Percentiles rank a stretch among this genome's conserved stretches.
Conservation (phyloP, 2,888 invertebrate genomes). For the Harpagoxenus sublaevis region DNA sequence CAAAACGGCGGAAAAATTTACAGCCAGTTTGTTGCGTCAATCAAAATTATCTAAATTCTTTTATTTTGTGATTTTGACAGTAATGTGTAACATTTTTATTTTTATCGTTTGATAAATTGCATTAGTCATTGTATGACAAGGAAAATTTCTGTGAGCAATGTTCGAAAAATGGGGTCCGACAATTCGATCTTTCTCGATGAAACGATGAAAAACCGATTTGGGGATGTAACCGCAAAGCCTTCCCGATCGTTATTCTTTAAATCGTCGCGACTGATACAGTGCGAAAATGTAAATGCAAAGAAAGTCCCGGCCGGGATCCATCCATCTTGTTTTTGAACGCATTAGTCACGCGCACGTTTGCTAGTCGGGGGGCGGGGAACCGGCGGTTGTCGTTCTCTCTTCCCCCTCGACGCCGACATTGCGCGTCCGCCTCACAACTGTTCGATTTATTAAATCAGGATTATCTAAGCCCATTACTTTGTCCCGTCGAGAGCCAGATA, state of each 20-base stretch:
- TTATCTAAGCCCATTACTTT: slow-evolving; percentile 85
- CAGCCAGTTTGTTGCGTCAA: background rate
- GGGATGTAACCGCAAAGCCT: slow-evolving; percentile 38
- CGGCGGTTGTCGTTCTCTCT: slow-evolving; percentile 20
- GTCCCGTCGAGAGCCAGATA: slow-evolving; percentile 82
- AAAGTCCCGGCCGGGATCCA: slow-evolving; percentile 62
- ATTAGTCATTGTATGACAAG: background rate
- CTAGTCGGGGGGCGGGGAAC: slow-evolving; percentile 65
- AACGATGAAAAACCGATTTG: slow-evolving; percentile 50
- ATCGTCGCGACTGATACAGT: slow-evolving; percentile 64
- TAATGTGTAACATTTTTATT: background rate
- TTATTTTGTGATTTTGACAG: background rate
- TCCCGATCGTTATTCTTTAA: slow-evolving; percentile 49
- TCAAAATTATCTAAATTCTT: background rate
- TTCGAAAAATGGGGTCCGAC: background rate
- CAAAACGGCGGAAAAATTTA: background rate
- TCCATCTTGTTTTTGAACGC: slow-evolving; percentile 80
- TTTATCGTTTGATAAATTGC: background rate
- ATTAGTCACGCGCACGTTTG: slow-evolving; percentile 86
- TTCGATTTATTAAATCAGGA: slow-evolving; percentile 87
- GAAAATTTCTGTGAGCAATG: background rate
- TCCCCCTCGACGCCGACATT: slow-evolving; percentile 22
- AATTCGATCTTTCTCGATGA: slow-evolving; percentile 21
- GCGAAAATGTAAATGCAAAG: slow-evolving; percentile 74
- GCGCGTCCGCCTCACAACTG: slow-evolving; percentile 82